Evolutionary conservation across 2,113 vertebrate species (phyloP).

Genomic region (Heterotis niloticus): DNA sequence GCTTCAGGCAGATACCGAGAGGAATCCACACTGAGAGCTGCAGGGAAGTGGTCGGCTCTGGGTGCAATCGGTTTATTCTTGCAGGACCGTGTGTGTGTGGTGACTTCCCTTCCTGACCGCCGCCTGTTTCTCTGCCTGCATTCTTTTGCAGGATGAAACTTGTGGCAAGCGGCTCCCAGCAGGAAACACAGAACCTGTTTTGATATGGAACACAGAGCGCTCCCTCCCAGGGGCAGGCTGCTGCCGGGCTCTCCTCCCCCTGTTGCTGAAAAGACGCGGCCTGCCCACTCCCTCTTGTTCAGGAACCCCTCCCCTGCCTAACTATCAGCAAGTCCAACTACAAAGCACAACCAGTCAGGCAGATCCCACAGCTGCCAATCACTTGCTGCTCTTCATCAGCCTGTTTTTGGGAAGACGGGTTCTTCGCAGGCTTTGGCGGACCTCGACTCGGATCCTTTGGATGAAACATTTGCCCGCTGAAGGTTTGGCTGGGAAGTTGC

Average conservation of each 20-base stretch:
- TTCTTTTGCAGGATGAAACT: constrained; percentile 19
- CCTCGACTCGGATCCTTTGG: no score
- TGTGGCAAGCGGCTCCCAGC: constrained; percentile 22
- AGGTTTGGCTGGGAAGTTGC: no score
- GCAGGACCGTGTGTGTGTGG: not conserved
- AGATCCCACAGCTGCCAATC: not conserved
- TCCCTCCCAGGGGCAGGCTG: constrained; percentile 29
- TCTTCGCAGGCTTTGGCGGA: no score
- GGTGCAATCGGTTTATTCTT: not conserved
- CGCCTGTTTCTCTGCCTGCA: not conserved
- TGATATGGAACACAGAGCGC: constrained; percentile 33
- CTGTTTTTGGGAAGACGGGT: no score
- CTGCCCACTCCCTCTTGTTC: constrained; percentile 16
- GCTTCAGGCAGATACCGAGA: no score
- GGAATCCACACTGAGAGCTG: no score
- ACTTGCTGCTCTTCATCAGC: no score
- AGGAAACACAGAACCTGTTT: constrained; percentile 49
- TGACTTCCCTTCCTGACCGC: not conserved
- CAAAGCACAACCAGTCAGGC: not conserved
- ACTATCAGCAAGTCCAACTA: constrained; percentile 56
- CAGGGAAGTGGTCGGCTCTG: not conserved
- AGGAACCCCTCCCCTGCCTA: constrained; percentile 52
- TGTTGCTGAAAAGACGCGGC: not conserved
- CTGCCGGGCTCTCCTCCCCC: not conserved
- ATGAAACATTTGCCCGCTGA: no score